Evolutionary conservation across 2,797 vertebrate genomes (phyloP).

Genomic region (Semaprochilodus insignis): DNA sequence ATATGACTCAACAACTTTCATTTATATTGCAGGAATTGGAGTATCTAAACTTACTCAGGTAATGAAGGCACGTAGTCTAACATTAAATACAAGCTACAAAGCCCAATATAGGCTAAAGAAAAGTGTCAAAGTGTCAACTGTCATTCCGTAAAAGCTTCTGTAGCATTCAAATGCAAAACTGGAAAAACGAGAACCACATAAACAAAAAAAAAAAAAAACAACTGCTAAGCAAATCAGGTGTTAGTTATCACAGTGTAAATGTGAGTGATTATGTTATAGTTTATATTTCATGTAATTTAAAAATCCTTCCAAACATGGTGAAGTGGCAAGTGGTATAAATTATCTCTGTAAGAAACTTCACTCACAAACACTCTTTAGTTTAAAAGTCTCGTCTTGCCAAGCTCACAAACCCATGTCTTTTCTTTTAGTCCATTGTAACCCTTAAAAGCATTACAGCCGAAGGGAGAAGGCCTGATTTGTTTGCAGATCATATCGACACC

Average conservation of each 20-base stretch:
- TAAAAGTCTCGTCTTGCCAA: background rate
- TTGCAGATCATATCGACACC: background rate
- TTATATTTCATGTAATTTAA: background rate
- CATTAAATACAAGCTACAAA: background rate
- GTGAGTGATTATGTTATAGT: background rate
- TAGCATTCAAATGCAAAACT: background rate
- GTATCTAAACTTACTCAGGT: no score
- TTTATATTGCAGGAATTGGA: no score
- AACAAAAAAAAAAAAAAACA: no score
- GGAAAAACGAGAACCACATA: background rate
- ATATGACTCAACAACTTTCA: no score
- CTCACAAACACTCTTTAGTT: background rate
- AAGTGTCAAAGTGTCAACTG: background rate
- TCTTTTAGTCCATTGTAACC: background rate
- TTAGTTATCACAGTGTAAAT: background rate
- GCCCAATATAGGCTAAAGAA: no score
- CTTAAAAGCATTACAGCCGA: background rate
- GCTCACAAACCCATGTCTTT: background rate
- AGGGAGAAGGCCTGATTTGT: background rate
- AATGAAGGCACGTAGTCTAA: no score
- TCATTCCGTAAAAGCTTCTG: background rate
- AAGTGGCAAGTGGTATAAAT: no score
- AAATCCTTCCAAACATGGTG: background rate
- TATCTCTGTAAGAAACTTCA: background rate
- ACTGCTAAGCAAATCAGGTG: background rate